phyloP scores from a whole-genome alignment of 1,140 invertebrate species.

The Alviniconcha marisindica region DNA sequence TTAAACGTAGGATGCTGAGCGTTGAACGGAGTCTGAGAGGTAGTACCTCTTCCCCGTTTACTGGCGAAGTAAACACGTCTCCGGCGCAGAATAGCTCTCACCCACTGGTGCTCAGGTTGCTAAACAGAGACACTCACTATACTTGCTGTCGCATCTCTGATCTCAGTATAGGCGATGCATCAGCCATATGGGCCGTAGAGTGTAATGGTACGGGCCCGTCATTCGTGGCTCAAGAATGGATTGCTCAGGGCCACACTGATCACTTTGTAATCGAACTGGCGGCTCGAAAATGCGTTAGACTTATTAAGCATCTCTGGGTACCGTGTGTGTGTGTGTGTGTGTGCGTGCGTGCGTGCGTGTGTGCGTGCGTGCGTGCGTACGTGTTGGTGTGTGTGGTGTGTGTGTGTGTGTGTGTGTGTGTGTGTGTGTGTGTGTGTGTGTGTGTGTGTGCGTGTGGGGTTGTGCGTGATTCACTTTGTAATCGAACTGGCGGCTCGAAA shows the following conservation, averaged over 20 bases:
- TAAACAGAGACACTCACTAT: background rate
- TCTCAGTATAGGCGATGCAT: background rate
- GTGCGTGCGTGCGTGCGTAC: background rate
- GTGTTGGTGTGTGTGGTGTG: background rate
- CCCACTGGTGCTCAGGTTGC: too few species aligned
- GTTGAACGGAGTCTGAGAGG: too few species aligned
- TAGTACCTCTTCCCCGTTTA: too few species aligned
- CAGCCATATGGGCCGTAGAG: background rate
- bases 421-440: conserved; percentile 19
- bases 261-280: background rate
- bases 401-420: conserved; percentile 10
- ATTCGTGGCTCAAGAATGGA: background rate
- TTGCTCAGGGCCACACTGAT: background rate
- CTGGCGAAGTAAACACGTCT: too few species aligned
- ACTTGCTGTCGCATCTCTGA: background rate
- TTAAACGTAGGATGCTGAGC: too few species aligned
- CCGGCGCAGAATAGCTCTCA: too few species aligned
- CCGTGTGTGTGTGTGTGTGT: background rate
- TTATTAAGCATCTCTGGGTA: background rate
- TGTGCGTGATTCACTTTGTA: background rate
- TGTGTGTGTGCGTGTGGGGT: background rate
- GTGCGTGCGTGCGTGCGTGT: background rate
- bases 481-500: background rate
- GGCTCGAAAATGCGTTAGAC: background rate
- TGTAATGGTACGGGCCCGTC: background rate